phyloP scores from a whole-genome alignment of 2,797 vertebrate genomes.

The Coccyzus lansbergi region DNA sequence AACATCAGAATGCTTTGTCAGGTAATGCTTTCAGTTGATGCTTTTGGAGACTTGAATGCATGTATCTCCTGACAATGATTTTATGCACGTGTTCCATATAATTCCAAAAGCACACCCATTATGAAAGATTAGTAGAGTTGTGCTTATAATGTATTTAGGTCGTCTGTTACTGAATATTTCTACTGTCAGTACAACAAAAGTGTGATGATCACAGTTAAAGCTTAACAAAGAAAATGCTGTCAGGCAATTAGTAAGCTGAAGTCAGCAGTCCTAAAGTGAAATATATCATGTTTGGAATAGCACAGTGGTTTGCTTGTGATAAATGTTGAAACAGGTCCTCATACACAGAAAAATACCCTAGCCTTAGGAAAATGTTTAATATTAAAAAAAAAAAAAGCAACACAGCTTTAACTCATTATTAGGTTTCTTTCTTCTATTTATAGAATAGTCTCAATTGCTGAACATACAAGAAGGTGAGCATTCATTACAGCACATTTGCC shows the following conservation, averaged over 20 bases:
- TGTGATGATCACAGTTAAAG: slow-evolving; percentile 87
- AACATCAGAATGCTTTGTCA: slow-evolving; percentile 54
- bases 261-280: slow-evolving; percentile 88
- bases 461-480: neutral
- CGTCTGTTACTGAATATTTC: slow-evolving; percentile 78
- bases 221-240: slow-evolving; percentile 91
- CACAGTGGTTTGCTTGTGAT: slow-evolving; percentile 84
- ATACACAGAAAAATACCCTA: neutral
- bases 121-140: slow-evolving; percentile 67
- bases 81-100: slow-evolving; percentile 62
- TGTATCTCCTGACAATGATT: slow-evolving; percentile 43
- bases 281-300: slow-evolving; percentile 89
- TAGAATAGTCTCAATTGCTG: neutral
- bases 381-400: neutral
- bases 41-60: slow-evolving; percentile 53
- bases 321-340: slow-evolving; percentile 64
- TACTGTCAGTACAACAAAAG: slow-evolving; percentile 82
- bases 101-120: slow-evolving; percentile 64
- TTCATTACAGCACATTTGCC: neutral
- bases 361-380: slow-evolving; percentile 23
- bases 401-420: neutral
- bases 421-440: slow-evolving; percentile 9
- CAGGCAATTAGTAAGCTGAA: slow-evolving; percentile 90
- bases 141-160: slow-evolving; percentile 76
- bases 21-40: slow-evolving; percentile 52